A percentile compares a stretch with the other conserved stretches of the same genome.
Evolutionary conservation across 2,888 invertebrate genomes (phyloP).

Genomic region (Periphyllus acericola): DNA sequence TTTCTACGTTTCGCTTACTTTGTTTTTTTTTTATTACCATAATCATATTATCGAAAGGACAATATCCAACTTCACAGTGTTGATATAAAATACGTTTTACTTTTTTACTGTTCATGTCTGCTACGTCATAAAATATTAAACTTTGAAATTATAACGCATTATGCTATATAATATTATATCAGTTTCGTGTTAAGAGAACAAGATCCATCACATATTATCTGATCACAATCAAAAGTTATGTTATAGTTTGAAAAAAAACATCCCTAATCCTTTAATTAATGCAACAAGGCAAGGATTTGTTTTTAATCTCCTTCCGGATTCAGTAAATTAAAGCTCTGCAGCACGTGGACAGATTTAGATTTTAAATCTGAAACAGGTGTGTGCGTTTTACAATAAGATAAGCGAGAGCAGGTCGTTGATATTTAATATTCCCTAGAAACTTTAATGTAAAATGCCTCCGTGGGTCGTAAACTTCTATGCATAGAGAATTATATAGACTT

Average conservation of each 20-base stretch:
- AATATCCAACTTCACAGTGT: no score
- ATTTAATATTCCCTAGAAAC: background rate
- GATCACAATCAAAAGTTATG: background rate
- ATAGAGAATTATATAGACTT: background rate
- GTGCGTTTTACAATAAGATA: background rate
- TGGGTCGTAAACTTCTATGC: background rate
- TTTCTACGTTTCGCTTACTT: no score
- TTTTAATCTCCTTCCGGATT: background rate
- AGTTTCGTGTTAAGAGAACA: no score
- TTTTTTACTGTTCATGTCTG: no score
- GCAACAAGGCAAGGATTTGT: background rate
- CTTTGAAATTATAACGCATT: no score
- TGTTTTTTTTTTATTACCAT: no score
- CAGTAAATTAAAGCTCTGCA: background rate
- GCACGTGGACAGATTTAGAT: background rate
- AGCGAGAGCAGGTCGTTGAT: background rate
- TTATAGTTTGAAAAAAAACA: background rate
- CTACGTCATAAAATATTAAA: no score
- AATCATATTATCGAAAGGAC: no score
- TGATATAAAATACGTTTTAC: no score
- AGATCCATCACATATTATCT: no score
- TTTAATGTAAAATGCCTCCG: background rate
- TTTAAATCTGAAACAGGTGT: background rate
- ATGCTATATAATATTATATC: no score
- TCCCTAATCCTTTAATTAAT: background rate